Percentiles rank a stretch among this genome's conserved stretches.
These are phyloP conservation scores for Megalops atlanticus DNA, from an alignment of 2,113 vertebrate genomes.

Conservation along the genomic window DNA sequence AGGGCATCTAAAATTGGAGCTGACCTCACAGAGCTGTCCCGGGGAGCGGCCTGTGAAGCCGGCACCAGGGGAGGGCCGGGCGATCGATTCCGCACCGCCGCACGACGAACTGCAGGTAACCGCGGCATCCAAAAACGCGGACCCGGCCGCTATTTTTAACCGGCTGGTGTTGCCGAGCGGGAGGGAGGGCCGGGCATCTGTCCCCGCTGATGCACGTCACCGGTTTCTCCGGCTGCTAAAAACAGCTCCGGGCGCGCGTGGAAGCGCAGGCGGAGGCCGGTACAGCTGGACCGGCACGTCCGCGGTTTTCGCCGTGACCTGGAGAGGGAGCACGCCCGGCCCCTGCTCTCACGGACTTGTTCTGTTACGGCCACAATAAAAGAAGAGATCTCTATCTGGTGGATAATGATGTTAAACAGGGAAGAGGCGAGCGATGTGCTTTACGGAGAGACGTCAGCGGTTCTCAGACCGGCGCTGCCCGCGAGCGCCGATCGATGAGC, in stretches of 20 bases:
- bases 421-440: no score
- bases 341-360: not conserved
- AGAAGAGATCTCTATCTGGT: not conserved
- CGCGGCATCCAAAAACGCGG: constrained; percentile 31
- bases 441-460: not conserved
- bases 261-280: constrained; percentile 29
- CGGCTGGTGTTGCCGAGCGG: constrained; percentile 33
- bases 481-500: not conserved
- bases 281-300: constrained; percentile 25
- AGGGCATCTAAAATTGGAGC: not conserved
- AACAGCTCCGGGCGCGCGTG: constrained; percentile 44
- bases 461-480: not conserved
- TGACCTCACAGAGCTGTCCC: not conserved
- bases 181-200: constrained; percentile 13
- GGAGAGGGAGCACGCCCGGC: not conserved
- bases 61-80: not conserved
- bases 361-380: not conserved
- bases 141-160: constrained; percentile 47
- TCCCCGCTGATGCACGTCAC: constrained; percentile 49
- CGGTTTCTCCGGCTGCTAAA: constrained; percentile 52
- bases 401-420: not conserved
- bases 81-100: not conserved
- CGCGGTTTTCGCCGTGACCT: not conserved
- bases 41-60: not conserved
- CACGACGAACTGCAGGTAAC: constrained; percentile 38